These are phyloP conservation scores for Neomonachus schauinslandi DNA, from an alignment of 2,113 vertebrate species.

Conservation along the genomic window DNA sequence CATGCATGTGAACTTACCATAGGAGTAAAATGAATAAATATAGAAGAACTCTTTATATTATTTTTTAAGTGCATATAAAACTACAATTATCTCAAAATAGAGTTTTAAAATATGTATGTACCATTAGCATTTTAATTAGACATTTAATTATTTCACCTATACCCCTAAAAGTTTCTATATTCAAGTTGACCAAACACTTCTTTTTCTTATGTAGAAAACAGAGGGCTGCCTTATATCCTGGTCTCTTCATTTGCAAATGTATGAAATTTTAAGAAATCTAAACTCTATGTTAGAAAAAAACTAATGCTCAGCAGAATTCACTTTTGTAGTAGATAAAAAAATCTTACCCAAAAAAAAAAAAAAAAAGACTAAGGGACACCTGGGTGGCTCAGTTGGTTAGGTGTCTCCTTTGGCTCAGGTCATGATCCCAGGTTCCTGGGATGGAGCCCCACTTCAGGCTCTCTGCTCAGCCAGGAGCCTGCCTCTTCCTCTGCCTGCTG, in stretches of 20 bases:
- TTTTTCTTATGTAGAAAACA: background rate
- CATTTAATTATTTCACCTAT: background rate
- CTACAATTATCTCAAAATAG: background rate
- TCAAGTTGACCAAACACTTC: background rate
- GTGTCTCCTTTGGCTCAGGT: background rate
- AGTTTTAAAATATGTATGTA: background rate
- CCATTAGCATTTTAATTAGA: background rate
- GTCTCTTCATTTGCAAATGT: background rate
- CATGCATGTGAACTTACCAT: background rate
- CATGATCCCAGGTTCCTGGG: too few species aligned
- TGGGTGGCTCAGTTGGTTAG: background rate
- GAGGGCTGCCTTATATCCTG: background rate
- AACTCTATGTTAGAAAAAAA: background rate
- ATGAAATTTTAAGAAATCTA: constrained; percentile 21
- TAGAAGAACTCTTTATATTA: background rate
- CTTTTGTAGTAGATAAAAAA: background rate
- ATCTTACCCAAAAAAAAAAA: background rate
- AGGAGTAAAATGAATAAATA: background rate
- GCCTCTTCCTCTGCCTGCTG: too few species aligned
- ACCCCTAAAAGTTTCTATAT: background rate
- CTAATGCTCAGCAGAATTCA: background rate
- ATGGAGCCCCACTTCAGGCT: too few species aligned
- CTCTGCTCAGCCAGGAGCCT: too few species aligned
- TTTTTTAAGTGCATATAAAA: background rate
- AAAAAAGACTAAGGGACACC: too few species aligned